Conservation (phyloP, 35 echinoderm and acorn worm species). For the Lytechinus pictus region DNA sequence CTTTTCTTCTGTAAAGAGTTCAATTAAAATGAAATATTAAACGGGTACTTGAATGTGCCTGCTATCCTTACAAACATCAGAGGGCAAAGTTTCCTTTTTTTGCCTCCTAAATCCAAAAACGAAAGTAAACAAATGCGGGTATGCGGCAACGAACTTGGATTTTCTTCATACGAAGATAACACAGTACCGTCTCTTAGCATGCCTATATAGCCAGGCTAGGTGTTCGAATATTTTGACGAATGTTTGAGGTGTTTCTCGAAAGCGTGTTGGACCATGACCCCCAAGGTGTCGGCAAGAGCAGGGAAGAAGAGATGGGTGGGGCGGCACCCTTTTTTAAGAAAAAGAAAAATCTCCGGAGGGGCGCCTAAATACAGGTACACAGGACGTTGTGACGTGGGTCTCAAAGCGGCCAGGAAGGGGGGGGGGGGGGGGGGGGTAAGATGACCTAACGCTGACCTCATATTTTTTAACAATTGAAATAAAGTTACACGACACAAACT, state of each 20-base stretch:
- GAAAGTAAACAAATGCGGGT: neutral
- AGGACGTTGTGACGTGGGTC: no score
- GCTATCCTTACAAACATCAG: neutral
- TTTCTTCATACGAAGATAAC: neutral
- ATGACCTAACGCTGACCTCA: no score
- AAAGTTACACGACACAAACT: no score
- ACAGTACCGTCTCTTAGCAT: neutral
- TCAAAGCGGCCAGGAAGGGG: no score
- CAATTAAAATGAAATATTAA: neutral
- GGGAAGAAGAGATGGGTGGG: neutral
- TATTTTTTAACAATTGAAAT: no score
- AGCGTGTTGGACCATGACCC: neutral
- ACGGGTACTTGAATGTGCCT: neutral
- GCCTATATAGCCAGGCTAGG: neutral
- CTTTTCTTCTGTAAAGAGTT: neutral
- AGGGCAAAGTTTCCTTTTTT: neutral
- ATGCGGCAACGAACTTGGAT: neutral
- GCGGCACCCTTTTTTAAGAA: neutral
- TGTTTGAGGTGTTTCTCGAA: neutral
- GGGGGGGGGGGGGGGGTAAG: no score
- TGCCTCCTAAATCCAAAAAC: neutral
- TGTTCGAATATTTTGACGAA: neutral
- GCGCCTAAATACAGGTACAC: no score
- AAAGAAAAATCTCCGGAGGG: no score
- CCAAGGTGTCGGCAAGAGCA: neutral